phyloP scores from a whole-genome alignment of 2,888 invertebrate species.

The Graphium colonna region DNA sequence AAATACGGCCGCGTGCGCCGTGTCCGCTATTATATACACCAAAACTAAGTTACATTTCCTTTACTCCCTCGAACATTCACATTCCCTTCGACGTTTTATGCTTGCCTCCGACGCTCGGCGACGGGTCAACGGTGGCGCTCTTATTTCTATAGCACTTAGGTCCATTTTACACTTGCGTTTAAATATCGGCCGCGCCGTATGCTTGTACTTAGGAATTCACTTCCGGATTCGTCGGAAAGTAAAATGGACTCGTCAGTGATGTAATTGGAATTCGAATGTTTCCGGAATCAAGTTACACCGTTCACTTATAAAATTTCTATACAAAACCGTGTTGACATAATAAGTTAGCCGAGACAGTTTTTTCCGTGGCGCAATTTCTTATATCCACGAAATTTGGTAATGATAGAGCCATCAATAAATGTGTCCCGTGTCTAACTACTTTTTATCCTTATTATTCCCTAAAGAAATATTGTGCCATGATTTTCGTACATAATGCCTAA shows the following conservation, averaged over 20 bases:
- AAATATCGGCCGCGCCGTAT: slow-evolving; percentile 71
- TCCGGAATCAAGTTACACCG: slow-evolving; percentile 76
- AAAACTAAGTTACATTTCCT: slow-evolving; percentile 68
- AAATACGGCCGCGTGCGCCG: no score
- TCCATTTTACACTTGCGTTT: slow-evolving; percentile 42
- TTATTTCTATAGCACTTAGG: slow-evolving; percentile 43
- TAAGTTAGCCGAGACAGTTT: slow-evolving; percentile 49
- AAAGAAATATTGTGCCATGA: no score
- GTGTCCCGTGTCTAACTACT: no score
- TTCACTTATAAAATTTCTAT: slow-evolving; percentile 75
- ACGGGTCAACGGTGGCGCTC: slow-evolving; percentile 40
- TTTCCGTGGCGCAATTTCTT: slow-evolving; percentile 22
- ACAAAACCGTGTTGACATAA: slow-evolving; percentile 70
- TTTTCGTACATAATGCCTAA: no score
- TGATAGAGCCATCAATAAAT: no score
- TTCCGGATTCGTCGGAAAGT: slow-evolving; percentile 80
- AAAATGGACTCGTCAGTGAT: slow-evolving; percentile 79
- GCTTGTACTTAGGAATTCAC: slow-evolving; percentile 79
- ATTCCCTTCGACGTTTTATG: slow-evolving; percentile 74
- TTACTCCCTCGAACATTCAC: slow-evolving; percentile 59
- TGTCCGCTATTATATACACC: no score
- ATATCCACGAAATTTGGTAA: background rate
- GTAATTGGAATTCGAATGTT: slow-evolving; percentile 80
- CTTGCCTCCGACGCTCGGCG: slow-evolving; percentile 58
- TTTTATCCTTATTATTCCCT: no score